phyloP scores from a whole-genome alignment of 2,888 invertebrate genomes.

The Tridacna gigas region DNA sequence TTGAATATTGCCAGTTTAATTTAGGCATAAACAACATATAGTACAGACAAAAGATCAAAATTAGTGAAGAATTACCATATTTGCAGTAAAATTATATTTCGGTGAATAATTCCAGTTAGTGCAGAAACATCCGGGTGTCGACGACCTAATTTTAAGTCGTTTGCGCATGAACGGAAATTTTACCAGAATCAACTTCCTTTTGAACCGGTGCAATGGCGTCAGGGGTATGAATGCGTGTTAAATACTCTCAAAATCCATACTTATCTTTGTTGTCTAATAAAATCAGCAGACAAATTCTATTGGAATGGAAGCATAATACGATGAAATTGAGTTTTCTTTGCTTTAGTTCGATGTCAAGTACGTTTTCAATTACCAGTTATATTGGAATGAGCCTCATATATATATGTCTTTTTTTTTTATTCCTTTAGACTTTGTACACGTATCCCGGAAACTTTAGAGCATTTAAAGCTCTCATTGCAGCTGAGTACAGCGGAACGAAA shows the following conservation, averaged over 20 bases:
- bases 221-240: constrained; percentile 86
- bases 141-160: constrained; percentile 24
- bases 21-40: too few relatives aligned
- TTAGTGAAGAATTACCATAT: constrained; percentile 50
- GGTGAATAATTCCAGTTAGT: constrained; percentile 49
- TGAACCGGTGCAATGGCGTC: constrained; percentile 86
- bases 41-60: background rate
- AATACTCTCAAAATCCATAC: constrained; percentile 3
- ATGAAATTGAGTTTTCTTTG: too few relatives aligned
- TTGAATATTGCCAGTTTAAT: too few relatives aligned
- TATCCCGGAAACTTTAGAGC: constrained; percentile 99
- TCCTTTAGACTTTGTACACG: constrained; percentile 96
- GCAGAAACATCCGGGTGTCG: constrained; percentile 69
- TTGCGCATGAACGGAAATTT: constrained; percentile 67
- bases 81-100: constrained; percentile 62
- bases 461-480: constrained; percentile 98
- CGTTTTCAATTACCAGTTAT: too few relatives aligned
- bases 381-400: too few relatives aligned
- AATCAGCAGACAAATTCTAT: background rate
- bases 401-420: background rate
- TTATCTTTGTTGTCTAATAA: background rate
- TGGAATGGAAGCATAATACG: too few relatives aligned
- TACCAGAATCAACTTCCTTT: constrained; percentile 75
- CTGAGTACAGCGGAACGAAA: constrained; percentile 95
- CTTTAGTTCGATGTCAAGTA: too few relatives aligned